Evolutionary conservation across 2,888 invertebrate species (phyloP), one percentile per base, ranked within the genome.

Genomic region (Oscheius onirici): DNA sequence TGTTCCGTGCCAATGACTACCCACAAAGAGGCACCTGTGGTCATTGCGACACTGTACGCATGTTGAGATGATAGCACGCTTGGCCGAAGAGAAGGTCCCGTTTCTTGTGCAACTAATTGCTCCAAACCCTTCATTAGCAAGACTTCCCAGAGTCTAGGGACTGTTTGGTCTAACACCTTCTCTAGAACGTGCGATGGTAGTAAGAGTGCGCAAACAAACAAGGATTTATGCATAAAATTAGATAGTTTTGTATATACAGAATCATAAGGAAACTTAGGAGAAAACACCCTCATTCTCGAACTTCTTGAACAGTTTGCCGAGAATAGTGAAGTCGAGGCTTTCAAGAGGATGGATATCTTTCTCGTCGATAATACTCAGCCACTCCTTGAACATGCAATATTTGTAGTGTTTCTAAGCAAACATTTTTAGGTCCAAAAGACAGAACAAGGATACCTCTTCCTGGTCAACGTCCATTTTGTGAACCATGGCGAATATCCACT

Each of bases 1-100:
- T 46, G 49, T 63, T 63, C 63, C 63, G 49, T 63, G 26, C 49
- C 49, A 49, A 49, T 49, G 63, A 34, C 49, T 49, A 49, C 17
- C 49, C 46, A 63, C 49, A 61, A 61, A 49, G 63, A 49, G 41
- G 63, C 63, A 63, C 55, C 54, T 63, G 63, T 63, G 63, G 46
- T 26, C 43, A 60, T 69, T 69, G 28, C 69, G 69, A 24, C 69
- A 69, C 60, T 24, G 43, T 67, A 46, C 65, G 26, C 69, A 46
- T 69, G 69, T 69, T 26, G 69, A 24, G 69, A 69, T 68, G 68
- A 68, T 68, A 68, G 55, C 44, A 69, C 58, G 69, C 69, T 69
- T 69, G 69, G 58, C 57, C 69, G 69, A 26, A 24, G 43, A 66
- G 52, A 52, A 34, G 40, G 20, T 54, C 66, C 54, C 26, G 15